phyloP scores from a whole-genome alignment of 2,888 invertebrate genomes.

The Pelosia muscerda region DNA sequence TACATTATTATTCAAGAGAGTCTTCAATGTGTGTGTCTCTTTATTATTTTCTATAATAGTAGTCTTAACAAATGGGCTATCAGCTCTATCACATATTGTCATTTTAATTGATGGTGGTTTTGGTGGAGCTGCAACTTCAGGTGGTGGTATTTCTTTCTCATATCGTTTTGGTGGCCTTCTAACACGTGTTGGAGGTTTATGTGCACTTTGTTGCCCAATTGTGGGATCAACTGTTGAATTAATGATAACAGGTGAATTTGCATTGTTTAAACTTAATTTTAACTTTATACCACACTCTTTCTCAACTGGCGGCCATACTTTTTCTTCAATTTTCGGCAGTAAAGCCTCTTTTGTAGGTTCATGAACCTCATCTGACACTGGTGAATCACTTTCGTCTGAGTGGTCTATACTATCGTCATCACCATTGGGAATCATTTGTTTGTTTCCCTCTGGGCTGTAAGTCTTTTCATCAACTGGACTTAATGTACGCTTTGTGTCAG shows the following conservation, averaged over 20 bases:
- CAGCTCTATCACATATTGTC: conserved; percentile 84
- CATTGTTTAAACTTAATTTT: conserved; percentile 82
- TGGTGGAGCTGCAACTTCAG: conserved; percentile 53
- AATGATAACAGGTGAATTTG: conserved; percentile 82
- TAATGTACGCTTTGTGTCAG: conserved; percentile 57
- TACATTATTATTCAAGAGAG: conserved; percentile 76
- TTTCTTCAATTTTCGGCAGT: conserved; percentile 57
- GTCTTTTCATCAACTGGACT: conserved; percentile 60
- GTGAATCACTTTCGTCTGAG: conserved; percentile 75
- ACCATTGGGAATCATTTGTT: conserved; percentile 68
- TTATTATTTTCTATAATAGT: conserved; percentile 78
- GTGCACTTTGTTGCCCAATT: conserved; percentile 70
- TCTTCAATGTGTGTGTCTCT: conserved; percentile 71
- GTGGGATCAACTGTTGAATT: conserved; percentile 84
- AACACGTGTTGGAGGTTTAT: conserved; percentile 75
- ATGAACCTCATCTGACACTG: conserved; percentile 61
- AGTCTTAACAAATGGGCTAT: conserved; percentile 81
- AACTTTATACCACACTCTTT: conserved; percentile 81
- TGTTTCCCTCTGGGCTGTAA: conserved; percentile 53
- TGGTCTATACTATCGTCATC: conserved; percentile 74
- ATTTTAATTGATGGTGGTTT: conserved; percentile 81
- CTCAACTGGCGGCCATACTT: conserved; percentile 55
- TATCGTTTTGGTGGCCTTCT: conserved; percentile 81
- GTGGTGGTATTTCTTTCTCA: conserved; percentile 64
- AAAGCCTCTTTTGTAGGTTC: conserved; percentile 51